These are phyloP conservation scores for Neotoxoptera formosana DNA, from an alignment of 1,140 invertebrate species.

Conservation along the genomic window DNA sequence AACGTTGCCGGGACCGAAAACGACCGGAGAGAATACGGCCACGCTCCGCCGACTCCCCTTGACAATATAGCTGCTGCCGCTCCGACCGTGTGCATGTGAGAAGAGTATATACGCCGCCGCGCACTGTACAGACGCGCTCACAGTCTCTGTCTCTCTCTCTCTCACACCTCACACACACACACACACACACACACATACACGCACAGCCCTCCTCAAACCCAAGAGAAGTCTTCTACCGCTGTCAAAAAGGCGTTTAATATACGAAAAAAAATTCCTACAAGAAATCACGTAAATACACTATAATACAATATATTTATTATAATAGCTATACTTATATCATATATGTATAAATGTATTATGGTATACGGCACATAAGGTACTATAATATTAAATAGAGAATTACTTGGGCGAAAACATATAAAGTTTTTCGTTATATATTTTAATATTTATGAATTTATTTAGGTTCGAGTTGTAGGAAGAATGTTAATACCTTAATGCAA, in stretches of 20 bases:
- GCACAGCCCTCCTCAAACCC: background rate
- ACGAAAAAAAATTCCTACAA: background rate
- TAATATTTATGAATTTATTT: background rate
- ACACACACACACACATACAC: background rate
- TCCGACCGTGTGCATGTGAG: conserved; percentile 16
- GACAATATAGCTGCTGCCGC: conserved; percentile 26
- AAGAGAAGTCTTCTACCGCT: background rate
- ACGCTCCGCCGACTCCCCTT: conserved; percentile 42
- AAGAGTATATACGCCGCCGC: background rate
- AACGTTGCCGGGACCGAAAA: conserved; percentile 40
- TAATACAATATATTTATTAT: background rate
- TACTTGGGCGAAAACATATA: background rate
- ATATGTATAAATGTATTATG: background rate
- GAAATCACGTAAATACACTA: background rate
- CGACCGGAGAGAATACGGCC: conserved; percentile 29
- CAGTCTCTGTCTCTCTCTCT: background rate
- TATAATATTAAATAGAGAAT: background rate
- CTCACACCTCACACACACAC: background rate
- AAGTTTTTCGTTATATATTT: background rate
- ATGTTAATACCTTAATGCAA: background rate
- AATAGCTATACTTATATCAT: background rate
- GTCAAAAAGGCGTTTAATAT: background rate
- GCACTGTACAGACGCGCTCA: background rate
- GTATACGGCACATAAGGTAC: background rate
- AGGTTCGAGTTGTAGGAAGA: background rate